These are phyloP conservation scores for Octomys mimax DNA, from an alignment of 2,797 vertebrate species.

Conservation along the genomic window DNA sequence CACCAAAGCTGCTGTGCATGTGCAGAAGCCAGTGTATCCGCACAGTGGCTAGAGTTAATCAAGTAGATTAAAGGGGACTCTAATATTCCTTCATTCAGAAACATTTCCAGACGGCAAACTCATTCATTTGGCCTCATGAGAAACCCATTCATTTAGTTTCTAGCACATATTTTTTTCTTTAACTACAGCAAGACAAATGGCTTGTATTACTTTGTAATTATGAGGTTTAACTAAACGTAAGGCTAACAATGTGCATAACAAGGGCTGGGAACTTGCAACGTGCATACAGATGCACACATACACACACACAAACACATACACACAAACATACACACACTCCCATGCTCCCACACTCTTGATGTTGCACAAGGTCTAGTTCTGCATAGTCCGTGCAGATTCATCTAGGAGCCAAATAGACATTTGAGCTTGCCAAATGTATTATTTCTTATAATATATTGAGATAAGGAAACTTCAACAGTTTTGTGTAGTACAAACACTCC, in stretches of 20 bases:
- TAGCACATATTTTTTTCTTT: conserved; percentile 46
- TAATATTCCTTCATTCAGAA: neutral
- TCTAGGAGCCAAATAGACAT: neutral
- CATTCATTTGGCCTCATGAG: conserved; percentile 54
- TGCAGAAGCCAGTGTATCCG: neutral
- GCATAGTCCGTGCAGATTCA: neutral
- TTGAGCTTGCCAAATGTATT: neutral
- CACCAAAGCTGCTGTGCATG: neutral
- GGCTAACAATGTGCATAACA: conserved; percentile 54
- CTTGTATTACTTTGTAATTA: conserved; percentile 75
- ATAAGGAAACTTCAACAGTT: neutral
- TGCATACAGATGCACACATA: neutral
- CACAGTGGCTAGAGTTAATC: neutral
- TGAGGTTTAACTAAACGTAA: conserved; percentile 66
- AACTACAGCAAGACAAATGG: conserved; percentile 72
- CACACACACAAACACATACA: neutral
- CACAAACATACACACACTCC: neutral
- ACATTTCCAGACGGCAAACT: conserved; percentile 40
- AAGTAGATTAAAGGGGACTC: neutral
- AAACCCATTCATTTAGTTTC: conserved; percentile 69
- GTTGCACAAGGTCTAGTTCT: neutral
- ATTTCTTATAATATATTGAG: neutral
- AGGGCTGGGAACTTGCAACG: conserved; percentile 4
- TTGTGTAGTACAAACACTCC: neutral
- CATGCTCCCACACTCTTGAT: neutral